phyloP scores from a whole-genome alignment of 2,888 invertebrate genomes.

The Candidula unifasciata region DNA sequence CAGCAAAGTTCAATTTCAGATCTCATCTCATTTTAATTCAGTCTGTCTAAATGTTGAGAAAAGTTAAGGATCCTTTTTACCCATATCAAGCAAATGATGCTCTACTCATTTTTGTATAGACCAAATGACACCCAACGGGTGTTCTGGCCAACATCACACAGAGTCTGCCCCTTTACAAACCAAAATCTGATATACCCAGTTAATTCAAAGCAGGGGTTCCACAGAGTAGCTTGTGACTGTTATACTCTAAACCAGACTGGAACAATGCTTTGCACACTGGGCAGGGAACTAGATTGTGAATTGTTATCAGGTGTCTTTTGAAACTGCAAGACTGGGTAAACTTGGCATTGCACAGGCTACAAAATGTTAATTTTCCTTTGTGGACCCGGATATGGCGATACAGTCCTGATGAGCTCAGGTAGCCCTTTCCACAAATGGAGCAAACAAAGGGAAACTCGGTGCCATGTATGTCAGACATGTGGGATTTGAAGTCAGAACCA shows the following conservation, averaged over 20 bases:
- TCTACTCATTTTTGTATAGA: too few species aligned
- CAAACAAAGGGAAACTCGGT: constrained; percentile 44
- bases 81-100: too few species aligned
- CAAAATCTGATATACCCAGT: too few species aligned
- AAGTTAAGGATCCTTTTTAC: too few species aligned
- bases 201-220: background rate
- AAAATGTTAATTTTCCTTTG: constrained; percentile 15
- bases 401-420: constrained; percentile 34
- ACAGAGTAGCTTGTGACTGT: constrained; percentile 12
- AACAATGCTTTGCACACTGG: constrained; percentile 16
- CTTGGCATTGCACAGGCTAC: constrained; percentile 13
- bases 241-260: constrained; percentile 35
- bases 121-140: too few species aligned
- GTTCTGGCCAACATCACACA: too few species aligned
- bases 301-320: constrained; percentile 32
- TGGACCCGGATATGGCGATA: constrained; percentile 27
- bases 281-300: constrained; percentile 37
- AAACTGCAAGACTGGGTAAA: constrained; percentile 21
- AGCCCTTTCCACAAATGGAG: constrained; percentile 50
- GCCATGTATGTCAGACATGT: constrained; percentile 26
- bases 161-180: too few species aligned
- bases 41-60: too few species aligned
- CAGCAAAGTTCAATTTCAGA: too few species aligned
- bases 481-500: constrained; percentile 10
- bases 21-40: too few species aligned